Conservation (phyloP, 1,140 invertebrate genomes). For the Oryzaephilus surinamensis region DNA sequence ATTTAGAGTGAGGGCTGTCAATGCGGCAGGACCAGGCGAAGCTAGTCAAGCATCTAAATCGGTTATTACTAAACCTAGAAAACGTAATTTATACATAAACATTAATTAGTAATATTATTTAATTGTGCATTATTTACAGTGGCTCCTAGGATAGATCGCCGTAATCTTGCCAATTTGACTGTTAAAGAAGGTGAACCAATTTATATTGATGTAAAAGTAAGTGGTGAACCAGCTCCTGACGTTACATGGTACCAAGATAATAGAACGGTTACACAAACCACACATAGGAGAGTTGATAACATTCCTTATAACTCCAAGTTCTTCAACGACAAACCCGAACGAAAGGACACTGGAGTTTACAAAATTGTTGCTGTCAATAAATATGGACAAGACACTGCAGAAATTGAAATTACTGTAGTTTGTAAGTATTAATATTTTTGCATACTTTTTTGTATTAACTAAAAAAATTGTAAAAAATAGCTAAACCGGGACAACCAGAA, state of each 20-base stretch:
- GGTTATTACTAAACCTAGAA: conserved; percentile 73
- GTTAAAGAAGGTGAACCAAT: conserved; percentile 77
- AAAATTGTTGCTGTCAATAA: conserved; percentile 77
- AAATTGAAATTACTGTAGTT: conserved; percentile 81
- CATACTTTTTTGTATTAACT: not conserved
- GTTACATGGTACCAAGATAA: conserved; percentile 61
- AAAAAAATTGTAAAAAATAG: conserved; percentile 38
- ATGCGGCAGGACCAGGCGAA: conserved; percentile 68
- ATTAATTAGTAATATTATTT: conserved; percentile 10
- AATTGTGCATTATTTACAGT: conserved; percentile 46
- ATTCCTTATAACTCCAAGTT: conserved; percentile 81
- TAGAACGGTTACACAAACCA: conserved; percentile 46
- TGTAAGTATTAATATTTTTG: conserved; percentile 50
- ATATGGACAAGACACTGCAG: conserved; percentile 79
- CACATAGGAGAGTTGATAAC: conserved; percentile 60
- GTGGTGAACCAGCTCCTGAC: conserved; percentile 74
- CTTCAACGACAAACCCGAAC: conserved; percentile 66
- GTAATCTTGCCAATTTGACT: conserved; percentile 62
- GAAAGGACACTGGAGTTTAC: conserved; percentile 78
- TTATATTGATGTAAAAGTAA: conserved; percentile 71
- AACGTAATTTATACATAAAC: conserved; percentile 64
- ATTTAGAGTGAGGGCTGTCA: conserved; percentile 76
- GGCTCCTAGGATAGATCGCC: conserved; percentile 83
- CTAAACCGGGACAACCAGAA: conserved; percentile 84
- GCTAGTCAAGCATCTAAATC: conserved; percentile 60